Percentiles rank a stretch among this genome's conserved stretches.
Evolutionary conservation across 2,888 invertebrate species (phyloP).

Genomic region (Scelioninae gen. 1): DNA sequence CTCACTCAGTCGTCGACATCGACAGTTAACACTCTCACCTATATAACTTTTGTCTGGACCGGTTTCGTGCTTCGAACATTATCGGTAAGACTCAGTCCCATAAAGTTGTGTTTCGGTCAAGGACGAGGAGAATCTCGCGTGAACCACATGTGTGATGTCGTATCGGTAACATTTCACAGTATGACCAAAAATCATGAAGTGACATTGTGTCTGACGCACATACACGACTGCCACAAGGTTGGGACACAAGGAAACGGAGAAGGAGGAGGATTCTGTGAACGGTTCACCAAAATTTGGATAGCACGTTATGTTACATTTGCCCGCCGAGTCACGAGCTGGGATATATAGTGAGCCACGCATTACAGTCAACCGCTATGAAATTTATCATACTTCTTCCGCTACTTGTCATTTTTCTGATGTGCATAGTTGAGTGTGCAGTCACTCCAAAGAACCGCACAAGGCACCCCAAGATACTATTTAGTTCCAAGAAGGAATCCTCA

Average conservation of each 20-base stretch:
- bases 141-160: constrained; percentile 35
- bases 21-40: constrained; percentile 68
- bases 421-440: constrained; percentile 35
- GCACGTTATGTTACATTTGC: constrained; percentile 60
- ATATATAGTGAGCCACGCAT: constrained; percentile 37
- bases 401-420: constrained; percentile 21
- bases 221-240: constrained; percentile 52
- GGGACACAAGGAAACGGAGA: constrained; percentile 46
- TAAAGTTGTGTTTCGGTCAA: constrained; percentile 58
- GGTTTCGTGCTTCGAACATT: constrained; percentile 42
- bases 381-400: constrained; percentile 33
- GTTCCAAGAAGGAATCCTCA: constrained; percentile 3
- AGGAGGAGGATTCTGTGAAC: constrained; percentile 59
- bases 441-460: constrained; percentile 18
- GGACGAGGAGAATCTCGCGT: constrained; percentile 44
- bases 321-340: constrained; percentile 47
- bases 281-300: constrained; percentile 60
- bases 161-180: constrained; percentile 45
- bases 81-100: constrained; percentile 17
- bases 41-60: constrained; percentile 55
- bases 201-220: constrained; percentile 34
- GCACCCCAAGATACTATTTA: constrained; percentile 30
- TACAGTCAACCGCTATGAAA: constrained; percentile 43
- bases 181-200: constrained; percentile 53
- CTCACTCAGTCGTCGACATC: constrained; percentile 65